Base-by-base conservation (phyloP, 2,888 invertebrate genomes). In the Parasteatoda lunata region DNA sequence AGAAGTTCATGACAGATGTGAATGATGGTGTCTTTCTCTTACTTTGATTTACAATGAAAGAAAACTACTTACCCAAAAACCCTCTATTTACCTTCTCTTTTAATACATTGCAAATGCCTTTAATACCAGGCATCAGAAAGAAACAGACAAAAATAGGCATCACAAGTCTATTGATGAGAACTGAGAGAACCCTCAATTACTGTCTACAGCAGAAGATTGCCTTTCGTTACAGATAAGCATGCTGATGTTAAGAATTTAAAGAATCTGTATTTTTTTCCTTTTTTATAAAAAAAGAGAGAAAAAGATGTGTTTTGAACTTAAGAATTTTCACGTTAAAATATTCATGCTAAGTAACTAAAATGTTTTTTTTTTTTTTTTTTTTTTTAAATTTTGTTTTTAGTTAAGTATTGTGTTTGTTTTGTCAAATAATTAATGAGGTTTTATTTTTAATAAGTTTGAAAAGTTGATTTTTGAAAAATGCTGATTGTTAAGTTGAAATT, bases 161-260 rank as follows among this genome's bases (percentile, higher is more conserved):
- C 54, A 51, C 68, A 30, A 13, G 47, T 30, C 65, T 68, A 52
- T 73, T 52, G 81, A 75, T 68, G 73, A 8, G 49, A 68, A 75
- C 68, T 47, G 66, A 75, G 52, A 73, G 73, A 81, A 81, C 75
- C 75, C n/a, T 72, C 81, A 81, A 81, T 81, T 81, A 81, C 73
- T 75, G 81, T 81, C 73, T 51, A 15, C 68, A 47, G 68, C 73
- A 75, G 65, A 48, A 81, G 73, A 81, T 75, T 68, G 81, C 69
- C 49, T 72, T 68, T 81, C 52, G 81, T 75, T 75, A 45, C 72
- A 49, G 15, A 7, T 49, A 51, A 66, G 66, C 51, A 66, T 65
- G 48, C 73, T 68, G 68, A 75, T 81, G 73, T 75, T 68, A 52
- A 9, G 65, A 64, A 73, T 80, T 80, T 66, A n/a, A 5, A 54